Evolutionary conservation across 2,888 invertebrate species (phyloP).

Genomic region (Archaeoteleia sp.): DNA sequence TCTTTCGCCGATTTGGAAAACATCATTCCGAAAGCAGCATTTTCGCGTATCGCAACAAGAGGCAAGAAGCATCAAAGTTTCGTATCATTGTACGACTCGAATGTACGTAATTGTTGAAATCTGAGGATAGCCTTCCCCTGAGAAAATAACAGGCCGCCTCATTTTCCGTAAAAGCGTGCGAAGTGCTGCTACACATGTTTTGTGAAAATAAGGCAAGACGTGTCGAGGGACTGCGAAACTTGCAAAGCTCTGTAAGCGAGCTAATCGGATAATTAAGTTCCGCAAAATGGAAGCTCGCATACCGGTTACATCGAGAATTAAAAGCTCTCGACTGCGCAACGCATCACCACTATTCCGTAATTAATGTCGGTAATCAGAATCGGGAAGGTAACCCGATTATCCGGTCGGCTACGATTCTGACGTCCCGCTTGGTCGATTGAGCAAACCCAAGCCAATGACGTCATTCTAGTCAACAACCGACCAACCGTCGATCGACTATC

Average conservation of each 20-base stretch:
- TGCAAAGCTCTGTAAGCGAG: constrained; percentile 56
- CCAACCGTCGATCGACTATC: constrained; percentile 50
- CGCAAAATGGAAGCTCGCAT: constrained; percentile 59
- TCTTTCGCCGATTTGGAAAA: constrained; percentile 2
- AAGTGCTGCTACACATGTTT: constrained; percentile 32
- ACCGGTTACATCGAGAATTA: constrained; percentile 53
- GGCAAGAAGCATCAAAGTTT: constrained; percentile 27
- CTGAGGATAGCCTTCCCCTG: constrained; percentile 18
- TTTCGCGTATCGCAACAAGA: not conserved
- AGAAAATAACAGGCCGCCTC: constrained; percentile 34
- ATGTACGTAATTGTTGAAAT: constrained; percentile 13
- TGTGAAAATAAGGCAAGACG: constrained; percentile 41
- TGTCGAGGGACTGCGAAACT: constrained; percentile 35
- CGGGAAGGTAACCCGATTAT: constrained; percentile 71
- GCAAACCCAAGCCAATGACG: constrained; percentile 60
- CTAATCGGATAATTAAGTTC: constrained; percentile 68
- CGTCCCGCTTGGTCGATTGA: constrained; percentile 67
- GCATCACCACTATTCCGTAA: constrained; percentile 71
- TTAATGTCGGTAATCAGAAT: constrained; percentile 72
- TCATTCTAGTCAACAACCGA: constrained; percentile 51
- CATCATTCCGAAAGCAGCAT: not conserved
- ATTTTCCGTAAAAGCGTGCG: constrained; percentile 27
- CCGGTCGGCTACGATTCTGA: constrained; percentile 66
- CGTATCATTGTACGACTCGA: constrained; percentile 12
- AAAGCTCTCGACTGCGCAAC: constrained; percentile 63